Base-by-base conservation (phyloP, 1,140 invertebrate genomes). In the Brachionus koreanus region DNA sequence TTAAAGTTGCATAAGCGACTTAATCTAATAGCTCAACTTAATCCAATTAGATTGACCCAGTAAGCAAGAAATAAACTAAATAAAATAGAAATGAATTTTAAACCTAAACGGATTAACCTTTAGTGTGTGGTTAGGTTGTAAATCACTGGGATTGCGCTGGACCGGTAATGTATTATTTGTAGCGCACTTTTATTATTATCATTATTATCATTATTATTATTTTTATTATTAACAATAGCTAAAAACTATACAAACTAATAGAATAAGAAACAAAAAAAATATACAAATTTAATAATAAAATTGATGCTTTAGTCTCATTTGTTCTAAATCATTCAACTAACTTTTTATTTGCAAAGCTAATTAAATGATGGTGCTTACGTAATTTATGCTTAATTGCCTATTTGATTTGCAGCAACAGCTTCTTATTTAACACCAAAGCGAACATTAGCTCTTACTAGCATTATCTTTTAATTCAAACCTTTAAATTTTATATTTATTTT, bases 21-120 rank as follows among this genome's bases (percentile, higher is more conserved):
- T 65, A 65, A 65, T 65, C 63, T 65, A 65, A 65, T 65, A 65
- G 33, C 25, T 16, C 33, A 29, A 65, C 25, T 65, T 65, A 65
- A 65, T 65, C 63, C 63, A 65, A 65, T 65, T 65, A 65, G 63
- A 65, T 65, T 65, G 63, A 65, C 63, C 63, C 23, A 33, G 25
- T 33, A 65, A 37, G 25, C 25, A 25, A 23, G 12, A 63, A 16
- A 49, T 29, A 49, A 57, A 57, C 19, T 19, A 57, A 23, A 12
- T 5, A 19, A 25, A 57, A 46, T 0, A 1, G 6, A 49, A 49
- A 49, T 29, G 29, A 57, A 57, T 19, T 57, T 57, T 57, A 57
- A 57, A 57, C 19, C 49, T 57, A 57, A 57, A 57, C 49, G 49
- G 49, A 57, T 57, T 57, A 57, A 57, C 49, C 49, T 57, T 57